Conservation (phyloP, 2,797 vertebrate genomes). For the Odontamblyopus rebecca region DNA sequence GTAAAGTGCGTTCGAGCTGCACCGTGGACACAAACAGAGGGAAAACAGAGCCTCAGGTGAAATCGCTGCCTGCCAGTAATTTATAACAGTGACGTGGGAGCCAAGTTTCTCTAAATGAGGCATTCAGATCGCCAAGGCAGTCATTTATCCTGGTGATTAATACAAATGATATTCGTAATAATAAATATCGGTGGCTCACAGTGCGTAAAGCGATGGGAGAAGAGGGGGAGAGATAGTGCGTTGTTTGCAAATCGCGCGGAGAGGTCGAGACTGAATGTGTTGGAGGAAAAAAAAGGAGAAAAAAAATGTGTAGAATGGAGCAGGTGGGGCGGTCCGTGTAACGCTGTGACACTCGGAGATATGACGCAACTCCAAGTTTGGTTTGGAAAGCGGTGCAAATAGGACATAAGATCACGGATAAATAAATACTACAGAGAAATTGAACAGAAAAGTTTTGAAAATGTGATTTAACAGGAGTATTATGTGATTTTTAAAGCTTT, state of each 20-base stretch:
- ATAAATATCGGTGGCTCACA: conserved; percentile 91
- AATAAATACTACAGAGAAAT: not conserved
- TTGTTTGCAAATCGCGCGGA: conserved; percentile 23
- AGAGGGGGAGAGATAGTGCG: conserved; percentile 2
- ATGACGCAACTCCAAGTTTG: conserved; percentile 8
- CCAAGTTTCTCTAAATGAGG: conserved; percentile 99
- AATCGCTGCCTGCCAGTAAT: conserved; percentile 92
- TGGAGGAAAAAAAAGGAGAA: conserved; percentile 9
- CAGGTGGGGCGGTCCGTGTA: conserved; percentile 5
- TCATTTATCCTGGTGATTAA: conserved; percentile 99
- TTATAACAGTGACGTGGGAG: conserved; percentile 99
- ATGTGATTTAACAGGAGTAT: too few relatives aligned
- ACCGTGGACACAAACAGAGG: conserved; percentile 5
- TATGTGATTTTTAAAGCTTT: too few relatives aligned
- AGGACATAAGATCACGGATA: not conserved
- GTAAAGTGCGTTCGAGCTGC: conserved; percentile 23
- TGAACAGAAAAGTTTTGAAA: not conserved
- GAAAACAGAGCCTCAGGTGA: conserved; percentile 87
- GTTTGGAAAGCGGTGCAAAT: not conserved
- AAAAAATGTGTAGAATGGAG: not conserved
- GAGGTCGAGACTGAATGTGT: conserved; percentile 9
- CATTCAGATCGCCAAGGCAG: conserved; percentile 98
- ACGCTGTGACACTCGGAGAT: conserved; percentile 10
- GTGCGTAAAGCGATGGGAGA: conserved; percentile 54
- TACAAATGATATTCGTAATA: conserved; percentile 99